Base-by-base conservation (phyloP, 2,797 vertebrate species). In the Chromobotia macracanthus region DNA sequence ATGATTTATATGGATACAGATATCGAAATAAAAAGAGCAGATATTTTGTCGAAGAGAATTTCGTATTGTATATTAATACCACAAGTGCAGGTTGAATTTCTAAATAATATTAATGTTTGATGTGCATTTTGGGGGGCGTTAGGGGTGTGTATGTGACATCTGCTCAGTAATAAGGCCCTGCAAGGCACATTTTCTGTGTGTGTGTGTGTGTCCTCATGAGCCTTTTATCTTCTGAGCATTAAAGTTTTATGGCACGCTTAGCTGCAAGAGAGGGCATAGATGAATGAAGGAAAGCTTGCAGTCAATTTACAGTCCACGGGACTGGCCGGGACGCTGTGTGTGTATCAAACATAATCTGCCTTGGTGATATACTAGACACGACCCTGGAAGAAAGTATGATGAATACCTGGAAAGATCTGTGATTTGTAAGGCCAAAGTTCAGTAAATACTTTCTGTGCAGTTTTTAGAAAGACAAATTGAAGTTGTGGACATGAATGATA, bases 291-390 rank as follows among this genome's bases (percentile, higher is more conserved):
- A 21, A 75, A 79, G 66, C 72, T 55, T 73, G 75, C 56, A 12
- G 51, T 63, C 48, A 72, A 50, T 61, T 85, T 84, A 82, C 84
- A 82, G 86, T 78, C 51, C 86, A 81, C 81, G 82, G 84, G 72
- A 84, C 80, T 60, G 78, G 84, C 84, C 63, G 60, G 78, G 67
- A 55, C 21, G 12, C 64, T 71, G 72, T 65, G 78, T 86, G 77
- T 88, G 89, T 88, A 84, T 89, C 87, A 90, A 64, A 70, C 77
- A 79, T 80, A 79, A 80, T 84, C 80, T 85, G 77, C 80, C 73
- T 82, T 77, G 48, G 31, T 28, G 79, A 81, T 81, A 85, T 76
- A 80, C 41, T 56, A 61, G 56, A 75, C 28, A 51, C 1, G 13
- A 58, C 28, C 15, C 18, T 10, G 1, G 8, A 77, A 23, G 13